Evolutionary conservation across 1,140 invertebrate genomes (phyloP), one percentile per base, ranked within the genome.

Genomic region (Caenorhabditis inopinata): DNA sequence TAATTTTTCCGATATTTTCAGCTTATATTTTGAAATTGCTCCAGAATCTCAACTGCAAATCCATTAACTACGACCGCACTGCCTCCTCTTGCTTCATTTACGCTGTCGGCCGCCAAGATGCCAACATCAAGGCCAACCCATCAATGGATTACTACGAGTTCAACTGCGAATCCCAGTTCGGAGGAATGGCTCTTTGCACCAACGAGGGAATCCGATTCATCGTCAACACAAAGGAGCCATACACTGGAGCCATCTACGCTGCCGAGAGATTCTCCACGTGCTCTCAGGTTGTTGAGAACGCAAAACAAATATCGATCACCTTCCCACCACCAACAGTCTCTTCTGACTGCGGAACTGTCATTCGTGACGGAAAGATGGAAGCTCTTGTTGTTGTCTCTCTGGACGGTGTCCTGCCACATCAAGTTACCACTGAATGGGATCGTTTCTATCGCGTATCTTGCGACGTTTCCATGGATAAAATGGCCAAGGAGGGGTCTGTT

Each of bases 341-440:
- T 12, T 78, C 85, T 14, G 87, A 88, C 58, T 88, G 87, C 49
- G 87, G 87, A 48, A 88, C 87, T 32, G 85, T 82, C 12, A 87
- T 88, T 47, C 74, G 80, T 38, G 87, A 88, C 48, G 87, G 87
- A 32, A 87, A 88, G 47, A 82, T 88, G 80, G 87, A 88, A 81
- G 87, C 87, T 16, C 78, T 88, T 7, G 87, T 88, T 35, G 87
- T 88, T 42, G 87, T 88, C 4, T 88, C 87, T 12, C 53, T 88
- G 27, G 87, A 88, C 73, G 87, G 87, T 18, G 87, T 88, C 29
- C 81, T 88, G 18, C 87, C 87, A 14, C 87, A 88, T 53, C 87
- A 88, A 82, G 87, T 88, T 12, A 88, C 87, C 76, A 87, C 86
- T 68, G 87, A 88, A 82, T 88, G 88, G 87, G 87, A 88, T 85